Base-by-base conservation (phyloP, 2,888 invertebrate genomes). In the Drosophila nr. perissopoda region DNA sequence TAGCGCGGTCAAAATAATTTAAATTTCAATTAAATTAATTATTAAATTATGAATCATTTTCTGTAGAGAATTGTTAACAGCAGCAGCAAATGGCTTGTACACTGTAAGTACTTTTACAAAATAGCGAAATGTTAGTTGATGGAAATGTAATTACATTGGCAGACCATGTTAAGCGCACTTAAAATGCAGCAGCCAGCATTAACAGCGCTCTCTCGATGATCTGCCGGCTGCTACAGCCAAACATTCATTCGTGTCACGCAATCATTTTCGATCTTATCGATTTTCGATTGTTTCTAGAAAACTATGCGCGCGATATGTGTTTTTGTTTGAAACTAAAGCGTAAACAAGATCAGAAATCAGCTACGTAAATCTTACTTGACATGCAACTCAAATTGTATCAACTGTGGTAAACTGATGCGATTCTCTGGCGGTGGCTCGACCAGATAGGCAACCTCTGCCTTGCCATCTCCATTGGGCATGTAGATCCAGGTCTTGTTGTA, bases 401-500 rank as follows among this genome's bases (percentile, higher is more conserved):
- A 74, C 61, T 88, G 89, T n/a, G 85, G 89, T 59, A 86, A 53
- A 36, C 78, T 84, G 16, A 82, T 87, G 18, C 90, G 88, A 60
- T 90, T 85, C 36, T 89, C 91, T 25, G 89, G 86, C 4, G 92
- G 91, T 8, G 92, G 92, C 70, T 92, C 91, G 4, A 91, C 89
- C 56, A 93, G 77, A 77, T 92, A 93, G 4, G 92, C 92, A 53
- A 93, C 91, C 75, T 93, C 91, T 0, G 92, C 91, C 4, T 91
- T 86, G 6, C 93, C 93, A 74, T 92, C 89, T 1, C 93, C 93
- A 80, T 93, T 92, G 25, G 93, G 92, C 92, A 93, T 93, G 66
- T 93, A 93, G 54, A 93, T 91, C 93, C 93, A 93, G 8, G 93
- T 93, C 65, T 86, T 90, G 49, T 92, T 93, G 77, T 93, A 93